A percentile compares a stretch with the other conserved stretches of the same genome.
Evolutionary conservation across 1,140 invertebrate species (phyloP).

Genomic region (Phenacoccus solenopsis): DNA sequence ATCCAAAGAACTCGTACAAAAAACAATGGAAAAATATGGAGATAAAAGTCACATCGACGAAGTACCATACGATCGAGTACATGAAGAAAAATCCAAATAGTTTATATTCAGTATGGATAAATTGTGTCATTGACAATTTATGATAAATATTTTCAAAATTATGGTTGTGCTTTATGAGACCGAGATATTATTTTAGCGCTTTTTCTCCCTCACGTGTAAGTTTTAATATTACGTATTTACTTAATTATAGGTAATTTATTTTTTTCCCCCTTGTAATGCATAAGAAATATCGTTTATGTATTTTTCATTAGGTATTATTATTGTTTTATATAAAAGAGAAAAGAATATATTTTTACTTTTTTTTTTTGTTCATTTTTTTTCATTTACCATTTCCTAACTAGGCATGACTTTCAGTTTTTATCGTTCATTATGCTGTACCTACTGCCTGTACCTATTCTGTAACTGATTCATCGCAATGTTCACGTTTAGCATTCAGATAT

Average conservation of each 20-base stretch:
- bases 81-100: background rate
- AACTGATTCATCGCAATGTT: background rate
- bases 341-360: background rate
- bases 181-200: background rate
- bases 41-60: background rate
- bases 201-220: background rate
- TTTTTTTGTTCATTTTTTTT: too few species aligned
- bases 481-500: background rate
- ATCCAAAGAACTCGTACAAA: slow-evolving; percentile 45
- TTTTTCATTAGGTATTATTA: background rate
- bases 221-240: background rate
- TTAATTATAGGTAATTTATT: background rate
- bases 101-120: background rate
- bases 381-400: too few species aligned
- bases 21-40: slow-evolving; percentile 24
- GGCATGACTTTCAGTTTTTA: background rate
- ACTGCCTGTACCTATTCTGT: too few species aligned
- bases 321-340: background rate
- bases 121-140: background rate
- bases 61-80: background rate
- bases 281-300: background rate
- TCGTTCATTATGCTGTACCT: background rate
- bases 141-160: background rate
- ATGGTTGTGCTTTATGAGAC: background rate
- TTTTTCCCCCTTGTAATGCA: background rate